phyloP scores from a whole-genome alignment of 2,888 invertebrate species.

The Timandra comae region DNA sequence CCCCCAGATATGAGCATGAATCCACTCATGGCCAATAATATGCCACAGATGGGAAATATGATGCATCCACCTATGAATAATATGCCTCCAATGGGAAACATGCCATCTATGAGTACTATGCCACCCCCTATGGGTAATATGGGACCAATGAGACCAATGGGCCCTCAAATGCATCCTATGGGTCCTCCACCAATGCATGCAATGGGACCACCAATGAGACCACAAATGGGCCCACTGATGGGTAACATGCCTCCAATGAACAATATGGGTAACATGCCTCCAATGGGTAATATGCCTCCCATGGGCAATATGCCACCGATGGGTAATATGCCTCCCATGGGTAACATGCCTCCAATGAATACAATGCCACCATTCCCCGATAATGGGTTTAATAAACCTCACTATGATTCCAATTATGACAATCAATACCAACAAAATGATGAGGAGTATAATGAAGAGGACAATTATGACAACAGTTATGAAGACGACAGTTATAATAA shows the following conservation, averaged over 20 bases:
- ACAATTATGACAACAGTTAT: conserved; percentile 44
- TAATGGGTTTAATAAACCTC: conserved; percentile 60
- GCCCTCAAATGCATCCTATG: conserved; percentile 11
- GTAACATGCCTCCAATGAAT: conserved; percentile 29
- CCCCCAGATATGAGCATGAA: conserved; percentile 36
- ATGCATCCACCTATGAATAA: conserved; percentile 30
- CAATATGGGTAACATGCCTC: conserved; percentile 28
- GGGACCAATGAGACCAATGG: conserved; percentile 25
- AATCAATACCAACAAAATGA: conserved; percentile 54
- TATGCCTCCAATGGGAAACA: conserved; percentile 34
- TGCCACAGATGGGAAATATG: conserved; percentile 24
- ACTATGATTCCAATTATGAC: conserved; percentile 49
- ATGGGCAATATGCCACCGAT: conserved; percentile 35
- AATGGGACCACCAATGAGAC: conserved; percentile 30
- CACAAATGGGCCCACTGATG: conserved; percentile 32
- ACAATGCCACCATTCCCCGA: conserved; percentile 47
- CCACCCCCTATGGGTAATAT: conserved; percentile 31
- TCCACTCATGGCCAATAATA: conserved; percentile 21
- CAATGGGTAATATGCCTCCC: conserved; percentile 39
- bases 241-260: conserved; percentile 41
- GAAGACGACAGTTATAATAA: conserved; percentile 46
- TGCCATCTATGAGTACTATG: conserved; percentile 18
- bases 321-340: conserved; percentile 18
- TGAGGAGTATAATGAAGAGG: conserved; percentile 49
- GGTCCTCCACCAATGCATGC: conserved; percentile 31